phyloP scores from a whole-genome alignment of 2,888 invertebrate genomes.

The Helobdella robusta region DNA sequence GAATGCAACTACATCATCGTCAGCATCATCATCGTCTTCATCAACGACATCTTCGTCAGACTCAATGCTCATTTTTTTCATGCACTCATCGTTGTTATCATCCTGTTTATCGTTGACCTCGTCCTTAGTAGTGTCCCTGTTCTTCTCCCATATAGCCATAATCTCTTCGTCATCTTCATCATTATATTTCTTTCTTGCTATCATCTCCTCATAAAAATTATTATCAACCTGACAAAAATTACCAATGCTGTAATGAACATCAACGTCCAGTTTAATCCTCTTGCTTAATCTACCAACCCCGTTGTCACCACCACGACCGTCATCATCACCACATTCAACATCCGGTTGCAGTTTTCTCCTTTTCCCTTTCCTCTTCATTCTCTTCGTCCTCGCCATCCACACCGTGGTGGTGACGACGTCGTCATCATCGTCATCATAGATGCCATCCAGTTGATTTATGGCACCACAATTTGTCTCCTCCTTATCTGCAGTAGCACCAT shows the following conservation, averaged over 20 bases:
- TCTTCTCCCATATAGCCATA: not conserved
- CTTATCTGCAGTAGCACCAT: too few species aligned
- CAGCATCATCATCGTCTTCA: constrained; percentile 7
- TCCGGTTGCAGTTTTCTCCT: too few species aligned
- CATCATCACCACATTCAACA: not conserved
- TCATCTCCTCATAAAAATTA: not conserved
- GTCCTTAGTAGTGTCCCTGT: not conserved
- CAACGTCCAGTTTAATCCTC: too few species aligned
- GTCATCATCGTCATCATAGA: too few species aligned
- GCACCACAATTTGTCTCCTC: not conserved
- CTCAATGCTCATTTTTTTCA: too few species aligned
- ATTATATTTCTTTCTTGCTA: not conserved
- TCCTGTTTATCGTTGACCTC: not conserved
- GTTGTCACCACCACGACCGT: not conserved
- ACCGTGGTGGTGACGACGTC: too few species aligned
- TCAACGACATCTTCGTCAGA: too few species aligned
- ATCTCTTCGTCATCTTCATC: constrained; percentile 5
- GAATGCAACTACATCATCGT: not conserved
- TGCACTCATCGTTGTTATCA: not conserved
- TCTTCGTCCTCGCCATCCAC: too few species aligned
- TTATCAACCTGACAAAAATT: not conserved
- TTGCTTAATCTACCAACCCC: too few species aligned
- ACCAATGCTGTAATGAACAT: too few species aligned
- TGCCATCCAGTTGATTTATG: not conserved
- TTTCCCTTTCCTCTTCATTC: too few species aligned